phyloP scores from a whole-genome alignment of 2,888 invertebrate genomes.

The Drosophila nr. medialis region DNA sequence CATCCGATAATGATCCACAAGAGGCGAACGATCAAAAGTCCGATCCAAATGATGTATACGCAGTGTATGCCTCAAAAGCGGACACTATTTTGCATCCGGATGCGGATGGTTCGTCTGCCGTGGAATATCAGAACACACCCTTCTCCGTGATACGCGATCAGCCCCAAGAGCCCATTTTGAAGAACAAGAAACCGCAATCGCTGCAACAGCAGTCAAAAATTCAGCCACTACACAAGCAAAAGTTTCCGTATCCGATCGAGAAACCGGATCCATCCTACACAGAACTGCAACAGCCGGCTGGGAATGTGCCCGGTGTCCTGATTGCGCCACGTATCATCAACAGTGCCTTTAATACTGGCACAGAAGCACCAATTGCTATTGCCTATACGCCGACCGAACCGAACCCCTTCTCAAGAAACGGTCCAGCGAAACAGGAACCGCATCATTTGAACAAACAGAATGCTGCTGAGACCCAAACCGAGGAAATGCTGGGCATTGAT shows the following conservation, averaged over 20 bases:
- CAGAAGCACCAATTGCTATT: slow-evolving; percentile 88
- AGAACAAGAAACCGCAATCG: slow-evolving; percentile 83
- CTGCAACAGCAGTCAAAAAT: slow-evolving; percentile 75
- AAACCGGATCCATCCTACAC: slow-evolving; percentile 86
- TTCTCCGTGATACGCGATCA: slow-evolving; percentile 84
- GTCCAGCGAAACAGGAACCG: slow-evolving; percentile 18
- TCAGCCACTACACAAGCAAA: slow-evolving; percentile 84
- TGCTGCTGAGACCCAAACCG: slow-evolving; percentile 79
- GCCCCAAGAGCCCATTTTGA: slow-evolving; percentile 85
- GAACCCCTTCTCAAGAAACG: slow-evolving; percentile 64
- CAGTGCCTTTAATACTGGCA: slow-evolving; percentile 82
- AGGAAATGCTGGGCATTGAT: slow-evolving; percentile 78
- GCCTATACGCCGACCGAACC: slow-evolving; percentile 88
- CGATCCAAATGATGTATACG: slow-evolving; percentile 71
- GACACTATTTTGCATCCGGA: slow-evolving; percentile 66
- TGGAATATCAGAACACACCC: slow-evolving; percentile 84
- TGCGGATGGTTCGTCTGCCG: slow-evolving; percentile 69
- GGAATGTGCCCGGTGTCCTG: slow-evolving; percentile 81
- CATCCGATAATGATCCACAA: slow-evolving; percentile 61
- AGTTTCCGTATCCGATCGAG: slow-evolving; percentile 89
- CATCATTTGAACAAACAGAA: slow-evolving; percentile 85
- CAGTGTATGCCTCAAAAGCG: slow-evolving; percentile 71
- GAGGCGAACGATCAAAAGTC: slow-evolving; percentile 35
- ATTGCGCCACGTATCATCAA: slow-evolving; percentile 85
- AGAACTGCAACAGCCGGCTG: slow-evolving; percentile 70